A percentile compares a stretch with the other conserved stretches of the same genome.
These are phyloP conservation scores for Amphiprion clarkii DNA, from an alignment of 2,797 vertebrate species.

Conservation along the genomic window DNA sequence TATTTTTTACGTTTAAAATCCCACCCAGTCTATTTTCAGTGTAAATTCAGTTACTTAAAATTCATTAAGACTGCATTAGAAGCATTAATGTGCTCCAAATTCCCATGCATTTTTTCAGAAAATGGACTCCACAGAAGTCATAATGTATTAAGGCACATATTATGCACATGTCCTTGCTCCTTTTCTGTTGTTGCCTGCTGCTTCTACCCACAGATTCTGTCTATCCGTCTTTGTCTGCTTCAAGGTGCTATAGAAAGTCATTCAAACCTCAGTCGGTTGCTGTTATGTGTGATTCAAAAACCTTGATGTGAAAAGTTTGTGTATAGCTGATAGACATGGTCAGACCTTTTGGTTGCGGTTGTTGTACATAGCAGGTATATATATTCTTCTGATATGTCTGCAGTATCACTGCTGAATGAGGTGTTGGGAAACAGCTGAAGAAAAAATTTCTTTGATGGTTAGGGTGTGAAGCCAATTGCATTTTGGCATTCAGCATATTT, in stretches of 20 bases:
- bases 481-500: slow-evolving; percentile 82
- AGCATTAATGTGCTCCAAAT: slow-evolving; percentile 13
- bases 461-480: slow-evolving; percentile 67
- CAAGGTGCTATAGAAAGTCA: slow-evolving; percentile 57
- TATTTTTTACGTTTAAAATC: slow-evolving; percentile 13
- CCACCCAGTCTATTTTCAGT: neutral
- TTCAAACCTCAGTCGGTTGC: slow-evolving; percentile 36
- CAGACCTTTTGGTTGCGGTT: slow-evolving; percentile 21
- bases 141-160: slow-evolving; percentile 12
- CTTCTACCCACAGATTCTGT: slow-evolving; percentile 26
- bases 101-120: neutral
- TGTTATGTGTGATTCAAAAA: slow-evolving; percentile 32
- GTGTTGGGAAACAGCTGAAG: slow-evolving; percentile 58
- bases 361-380: slow-evolving; percentile 31
- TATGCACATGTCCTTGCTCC: slow-evolving; percentile 43
- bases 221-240: slow-evolving; percentile 49
- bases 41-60: slow-evolving; percentile 14
- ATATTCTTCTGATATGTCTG: slow-evolving; percentile 47
- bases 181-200: slow-evolving; percentile 38
- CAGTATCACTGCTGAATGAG: slow-evolving; percentile 62
- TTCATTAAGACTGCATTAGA: slow-evolving; percentile 10
- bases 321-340: slow-evolving; percentile 28
- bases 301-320: slow-evolving; percentile 55
- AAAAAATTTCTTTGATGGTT: slow-evolving; percentile 64
- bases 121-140: slow-evolving; percentile 26